These are phyloP conservation scores for Drosophila leontia DNA, from an alignment of 1,140 invertebrate species.

Conservation along the genomic window DNA sequence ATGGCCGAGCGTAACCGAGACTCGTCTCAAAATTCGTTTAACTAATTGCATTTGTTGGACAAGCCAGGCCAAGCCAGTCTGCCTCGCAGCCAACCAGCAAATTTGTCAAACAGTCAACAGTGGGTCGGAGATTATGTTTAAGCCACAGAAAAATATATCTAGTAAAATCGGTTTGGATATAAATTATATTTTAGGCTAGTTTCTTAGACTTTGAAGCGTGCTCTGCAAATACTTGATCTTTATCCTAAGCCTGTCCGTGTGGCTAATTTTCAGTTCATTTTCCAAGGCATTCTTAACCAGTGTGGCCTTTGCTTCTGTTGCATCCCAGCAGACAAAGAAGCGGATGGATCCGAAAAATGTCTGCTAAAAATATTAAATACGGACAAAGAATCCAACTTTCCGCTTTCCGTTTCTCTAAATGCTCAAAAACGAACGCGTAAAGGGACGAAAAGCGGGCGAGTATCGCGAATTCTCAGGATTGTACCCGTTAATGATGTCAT, in stretches of 20 bases:
- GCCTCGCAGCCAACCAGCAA: constrained; percentile 19
- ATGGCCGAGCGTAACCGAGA: constrained; percentile 37
- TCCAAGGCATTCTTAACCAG: constrained; percentile 20
- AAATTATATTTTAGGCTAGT: background rate
- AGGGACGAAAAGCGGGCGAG: too few relatives aligned
- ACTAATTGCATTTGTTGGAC: constrained; percentile 58
- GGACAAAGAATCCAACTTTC: too few relatives aligned
- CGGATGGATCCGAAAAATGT: too few relatives aligned
- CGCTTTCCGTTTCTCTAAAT: too few relatives aligned
- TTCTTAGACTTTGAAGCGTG: background rate
- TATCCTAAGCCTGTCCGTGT: background rate
- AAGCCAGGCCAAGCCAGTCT: constrained; percentile 24
- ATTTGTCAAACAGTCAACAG: constrained; percentile 70
- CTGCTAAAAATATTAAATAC: too few relatives aligned
- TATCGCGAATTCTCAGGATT: too few relatives aligned
- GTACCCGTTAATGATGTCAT: too few relatives aligned
- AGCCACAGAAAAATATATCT: background rate
- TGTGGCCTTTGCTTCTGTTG: constrained; percentile 11
- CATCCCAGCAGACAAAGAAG: background rate
- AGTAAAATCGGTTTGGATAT: background rate
- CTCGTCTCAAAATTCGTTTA: constrained; percentile 41
- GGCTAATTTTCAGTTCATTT: constrained; percentile 2
- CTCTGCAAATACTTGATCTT: background rate
- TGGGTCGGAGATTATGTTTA: background rate
- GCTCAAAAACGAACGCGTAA: too few relatives aligned